Conservation (phyloP, 2,888 invertebrate species). For the Drosophila stalkeri region DNA sequence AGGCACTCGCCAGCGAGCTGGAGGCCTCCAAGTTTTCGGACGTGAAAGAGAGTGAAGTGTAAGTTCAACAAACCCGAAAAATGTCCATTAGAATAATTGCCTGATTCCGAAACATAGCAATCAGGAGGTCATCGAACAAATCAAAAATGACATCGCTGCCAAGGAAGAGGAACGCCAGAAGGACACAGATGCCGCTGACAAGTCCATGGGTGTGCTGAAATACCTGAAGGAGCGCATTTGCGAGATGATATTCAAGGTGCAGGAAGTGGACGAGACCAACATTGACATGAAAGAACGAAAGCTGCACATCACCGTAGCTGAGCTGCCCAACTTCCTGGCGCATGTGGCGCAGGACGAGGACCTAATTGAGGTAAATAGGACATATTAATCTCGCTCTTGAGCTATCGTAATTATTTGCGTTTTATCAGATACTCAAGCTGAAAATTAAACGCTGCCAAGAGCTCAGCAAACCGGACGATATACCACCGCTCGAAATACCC, state of each 20-base stretch:
- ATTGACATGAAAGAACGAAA: conserved; percentile 75
- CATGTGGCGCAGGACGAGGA: conserved; percentile 81
- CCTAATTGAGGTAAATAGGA: conserved; percentile 75
- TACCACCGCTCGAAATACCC: conserved; percentile 64
- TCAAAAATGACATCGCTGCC: conserved; percentile 87
- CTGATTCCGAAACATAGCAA: conserved; percentile 86
- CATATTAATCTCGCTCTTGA: too few species aligned
- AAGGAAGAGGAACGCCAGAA: conserved; percentile 85
- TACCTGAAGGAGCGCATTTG: conserved; percentile 83
- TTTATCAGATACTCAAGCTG: conserved; percentile 79
- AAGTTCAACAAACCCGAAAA: conserved; percentile 71
- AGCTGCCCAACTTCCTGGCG: conserved; percentile 80
- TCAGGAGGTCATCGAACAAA: conserved; percentile 89
- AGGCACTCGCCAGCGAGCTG: conserved; percentile 88
- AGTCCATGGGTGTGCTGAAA: conserved; percentile 80
- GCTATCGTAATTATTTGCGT: not conserved
- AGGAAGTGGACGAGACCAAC: conserved; percentile 84
- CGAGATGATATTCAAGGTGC: conserved; percentile 85
- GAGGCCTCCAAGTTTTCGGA: conserved; percentile 92
- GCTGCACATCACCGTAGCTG: conserved; percentile 71
- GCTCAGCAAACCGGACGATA: conserved; percentile 70
- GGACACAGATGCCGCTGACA: conserved; percentile 83
- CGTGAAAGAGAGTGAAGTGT: conserved; percentile 93
- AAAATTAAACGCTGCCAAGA: conserved; percentile 82
- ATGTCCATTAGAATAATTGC: not conserved